Evolutionary conservation across 2,113 vertebrate genomes (phyloP).

Genomic region (Ophiodon elongatus): DNA sequence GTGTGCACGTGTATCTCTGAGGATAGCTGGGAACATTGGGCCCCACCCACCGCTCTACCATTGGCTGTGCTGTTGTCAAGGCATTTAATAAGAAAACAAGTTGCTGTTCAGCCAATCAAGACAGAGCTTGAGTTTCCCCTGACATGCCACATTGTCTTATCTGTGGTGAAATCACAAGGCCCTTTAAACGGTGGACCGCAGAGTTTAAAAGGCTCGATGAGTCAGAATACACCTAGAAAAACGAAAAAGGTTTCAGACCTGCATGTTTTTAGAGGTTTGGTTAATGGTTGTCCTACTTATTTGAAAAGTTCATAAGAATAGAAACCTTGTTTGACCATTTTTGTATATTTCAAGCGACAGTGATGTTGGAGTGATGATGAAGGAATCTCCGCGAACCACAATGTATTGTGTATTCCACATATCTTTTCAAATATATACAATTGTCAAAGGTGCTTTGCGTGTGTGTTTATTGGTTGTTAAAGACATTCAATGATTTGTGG

Average conservation of each 20-base stretch:
- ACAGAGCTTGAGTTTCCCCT: constrained; percentile 46
- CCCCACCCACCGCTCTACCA: constrained; percentile 47
- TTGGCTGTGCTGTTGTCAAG: constrained; percentile 79
- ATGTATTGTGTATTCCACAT: neutral
- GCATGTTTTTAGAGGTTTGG: neutral
- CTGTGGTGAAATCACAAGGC: constrained; percentile 67
- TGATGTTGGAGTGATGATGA: no score
- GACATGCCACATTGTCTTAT: constrained; percentile 43
- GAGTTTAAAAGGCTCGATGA: constrained; percentile 69
- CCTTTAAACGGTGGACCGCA: constrained; percentile 73
- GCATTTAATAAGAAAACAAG: constrained; percentile 56
- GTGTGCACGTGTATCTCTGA: neutral
- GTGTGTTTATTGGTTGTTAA: neutral
- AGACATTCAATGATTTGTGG: neutral
- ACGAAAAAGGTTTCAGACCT: constrained; percentile 3
- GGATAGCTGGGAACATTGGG: constrained; percentile 57
- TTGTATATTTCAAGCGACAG: no score
- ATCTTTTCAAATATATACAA: neutral
- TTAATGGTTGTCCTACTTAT: constrained; percentile 17
- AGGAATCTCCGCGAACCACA: no score
- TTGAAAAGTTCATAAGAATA: constrained; percentile 3
- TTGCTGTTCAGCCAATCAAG: constrained; percentile 63
- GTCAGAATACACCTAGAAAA: constrained; percentile 28
- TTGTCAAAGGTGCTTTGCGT: neutral
- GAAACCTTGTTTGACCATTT: neutral